A percentile compares a stretch with the other conserved stretches of the same genome.
Conservation (phyloP, 2,797 vertebrate genomes). For the Artibeus jamaicensis region DNA sequence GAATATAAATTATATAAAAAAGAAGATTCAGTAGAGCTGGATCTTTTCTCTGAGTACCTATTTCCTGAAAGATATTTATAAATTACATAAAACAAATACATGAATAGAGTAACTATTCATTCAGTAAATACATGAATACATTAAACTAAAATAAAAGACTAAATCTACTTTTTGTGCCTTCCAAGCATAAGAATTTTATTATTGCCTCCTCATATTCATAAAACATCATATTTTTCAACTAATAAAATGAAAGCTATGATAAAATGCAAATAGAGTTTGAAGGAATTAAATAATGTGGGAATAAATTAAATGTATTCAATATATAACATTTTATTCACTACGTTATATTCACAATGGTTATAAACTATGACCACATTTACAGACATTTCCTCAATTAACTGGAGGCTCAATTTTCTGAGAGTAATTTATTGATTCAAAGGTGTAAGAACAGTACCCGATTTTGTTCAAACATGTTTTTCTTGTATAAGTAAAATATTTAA, state of each 20-base stretch:
- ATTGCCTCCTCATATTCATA: not conserved
- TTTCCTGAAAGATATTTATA: not conserved
- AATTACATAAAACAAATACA: not conserved
- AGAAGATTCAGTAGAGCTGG: no score
- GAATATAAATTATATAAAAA: not conserved
- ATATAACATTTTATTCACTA: not conserved
- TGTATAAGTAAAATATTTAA: not conserved
- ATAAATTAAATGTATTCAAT: not conserved
- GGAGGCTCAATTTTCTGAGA: not conserved
- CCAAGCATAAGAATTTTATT: not conserved
- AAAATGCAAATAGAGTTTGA: not conserved
- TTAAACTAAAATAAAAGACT: not conserved
- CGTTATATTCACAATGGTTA: no score
- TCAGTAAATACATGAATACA: no score
- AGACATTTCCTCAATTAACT: not conserved
- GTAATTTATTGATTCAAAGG: not conserved
- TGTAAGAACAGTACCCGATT: not conserved
- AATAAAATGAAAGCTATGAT: not conserved
- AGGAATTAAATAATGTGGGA: not conserved
- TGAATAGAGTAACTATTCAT: no score
- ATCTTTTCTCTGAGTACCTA: not conserved
- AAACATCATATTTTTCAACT: not conserved
- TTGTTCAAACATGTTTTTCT: not conserved
- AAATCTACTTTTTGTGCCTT: not conserved
- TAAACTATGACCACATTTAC: not conserved